Evolutionary conservation across 1,140 invertebrate species (phyloP).

Genomic region (Leptopilina boulardi): DNA sequence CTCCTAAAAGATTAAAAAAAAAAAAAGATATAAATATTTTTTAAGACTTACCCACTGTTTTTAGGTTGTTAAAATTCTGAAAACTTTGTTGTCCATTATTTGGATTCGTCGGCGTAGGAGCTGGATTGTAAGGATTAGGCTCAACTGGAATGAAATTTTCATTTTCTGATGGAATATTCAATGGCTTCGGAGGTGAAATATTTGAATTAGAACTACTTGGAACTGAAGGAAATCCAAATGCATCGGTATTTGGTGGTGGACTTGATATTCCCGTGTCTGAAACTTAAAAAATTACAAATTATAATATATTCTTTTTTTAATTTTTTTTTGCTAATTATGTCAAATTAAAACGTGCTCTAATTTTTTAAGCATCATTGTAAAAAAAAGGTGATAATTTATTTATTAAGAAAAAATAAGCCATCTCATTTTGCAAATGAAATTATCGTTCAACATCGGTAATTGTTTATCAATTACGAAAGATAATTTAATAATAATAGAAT

Average conservation of each 20-base stretch:
- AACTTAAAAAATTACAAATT: slow-evolving; percentile 9
- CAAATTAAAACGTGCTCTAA: not conserved
- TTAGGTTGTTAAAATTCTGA: slow-evolving; percentile 19
- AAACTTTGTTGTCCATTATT: slow-evolving; percentile 3
- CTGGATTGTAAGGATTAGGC: slow-evolving; percentile 64
- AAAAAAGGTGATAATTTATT: not conserved
- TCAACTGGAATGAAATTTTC: slow-evolving; percentile 50
- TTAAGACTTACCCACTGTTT: slow-evolving; percentile 35
- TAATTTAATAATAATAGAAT: no score
- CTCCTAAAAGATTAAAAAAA: slow-evolving; percentile 23
- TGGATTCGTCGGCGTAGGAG: slow-evolving; percentile 63
- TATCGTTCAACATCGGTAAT: not conserved
- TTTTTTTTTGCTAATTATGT: not conserved
- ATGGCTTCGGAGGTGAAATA: slow-evolving; percentile 37
- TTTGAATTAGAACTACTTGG: slow-evolving; percentile 48
- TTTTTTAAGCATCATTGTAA: slow-evolving; percentile 5
- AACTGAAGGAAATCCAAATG: slow-evolving; percentile 62
- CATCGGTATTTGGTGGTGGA: slow-evolving; percentile 49
- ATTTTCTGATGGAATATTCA: slow-evolving; percentile 39
- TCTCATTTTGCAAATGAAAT: slow-evolving; percentile 38
- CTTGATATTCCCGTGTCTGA: not conserved
- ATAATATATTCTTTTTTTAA: not conserved
- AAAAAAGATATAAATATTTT: not conserved
- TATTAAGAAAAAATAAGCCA: slow-evolving; percentile 33
- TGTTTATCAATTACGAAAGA: no score